Base-by-base conservation (phyloP, 2,888 invertebrate species). In the Cynaeus angustus region DNA sequence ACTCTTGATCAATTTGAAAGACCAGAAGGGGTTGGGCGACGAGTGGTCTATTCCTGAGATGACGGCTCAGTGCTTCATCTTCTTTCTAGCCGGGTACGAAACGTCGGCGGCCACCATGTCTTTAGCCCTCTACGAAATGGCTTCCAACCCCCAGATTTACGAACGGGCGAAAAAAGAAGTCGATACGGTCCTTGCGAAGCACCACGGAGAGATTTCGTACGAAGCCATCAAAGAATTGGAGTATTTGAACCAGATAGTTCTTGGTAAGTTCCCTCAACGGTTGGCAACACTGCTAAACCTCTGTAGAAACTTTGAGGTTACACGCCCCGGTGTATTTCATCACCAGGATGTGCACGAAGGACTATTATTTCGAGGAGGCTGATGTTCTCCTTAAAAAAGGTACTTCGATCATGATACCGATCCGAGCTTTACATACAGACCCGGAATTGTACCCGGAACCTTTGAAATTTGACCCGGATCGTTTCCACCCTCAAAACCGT, bases 31-130 rank as follows among this genome's bases (percentile, higher is more conserved):
- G 1, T 9, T 21, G 10, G 38, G 43, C 6, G 43, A 41, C 1
- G 72, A 87, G 84, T 75, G 80, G 6, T 79, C 72, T n/a, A 53
- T 81, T 5, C 70, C 78, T 8, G 78, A 83, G 70, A 73, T 83
- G 6, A 77, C 78, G 0, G 89, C 89, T 0, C 90, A 91, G 79
- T 86, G 88, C 5, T 82, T 90, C 33, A 80, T 90, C 1, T 90
- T 90, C 80, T 86, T 90, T 1, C 80, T 89, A 55, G 90, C 89
- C 46, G 73, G 73, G 2, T 73, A 66, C 30, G 73, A 73, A 53
- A 73, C 73, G 0, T 73, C 73, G 1, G 69, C 71, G 1, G 67
- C 71, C 0, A 56, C 69, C 7, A 69, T 73, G 67, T 48, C 69
- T n/a, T 73, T 68, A 9, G 61, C 62, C 10, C 41, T 70, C 26